Evolutionary conservation across 1,140 invertebrate genomes (phyloP).

Genomic region (Temnothorax longispinosus): DNA sequence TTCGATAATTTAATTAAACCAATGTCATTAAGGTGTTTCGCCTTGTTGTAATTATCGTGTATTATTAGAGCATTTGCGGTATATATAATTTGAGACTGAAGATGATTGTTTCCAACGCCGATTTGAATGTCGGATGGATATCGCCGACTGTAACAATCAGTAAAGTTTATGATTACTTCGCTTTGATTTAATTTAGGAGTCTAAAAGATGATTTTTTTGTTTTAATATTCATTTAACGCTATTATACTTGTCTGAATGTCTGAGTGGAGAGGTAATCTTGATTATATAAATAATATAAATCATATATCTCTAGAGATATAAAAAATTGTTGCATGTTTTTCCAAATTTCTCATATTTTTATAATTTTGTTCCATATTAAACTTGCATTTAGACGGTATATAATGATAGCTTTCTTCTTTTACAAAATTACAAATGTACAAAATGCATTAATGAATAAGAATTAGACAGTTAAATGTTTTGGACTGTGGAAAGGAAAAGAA

Average conservation of each 20-base stretch:
- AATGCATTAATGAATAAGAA: not conserved
- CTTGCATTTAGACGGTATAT: not conserved
- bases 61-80: not conserved
- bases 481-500: not conserved
- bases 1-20: not conserved
- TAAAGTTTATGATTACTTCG: not conserved
- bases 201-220: too few species aligned
- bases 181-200: too few species aligned
- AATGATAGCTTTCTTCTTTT: not conserved
- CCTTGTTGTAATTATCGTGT: not conserved
- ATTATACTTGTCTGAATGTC: too few species aligned
- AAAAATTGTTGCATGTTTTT: not conserved
- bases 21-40: not conserved
- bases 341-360: not conserved
- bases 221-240: too few species aligned
- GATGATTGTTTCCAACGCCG: not conserved
- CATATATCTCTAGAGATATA: not conserved
- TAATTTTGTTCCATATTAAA: not conserved
- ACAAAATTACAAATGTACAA: not conserved
- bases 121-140: not conserved
- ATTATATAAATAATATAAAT: not conserved
- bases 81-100: not conserved
- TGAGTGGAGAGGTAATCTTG: too few species aligned
- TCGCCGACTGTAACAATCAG: not conserved
- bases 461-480: not conserved